Evolutionary conservation across 2,113 vertebrate species (phyloP).

Genomic region (Cisticola juncidis): DNA sequence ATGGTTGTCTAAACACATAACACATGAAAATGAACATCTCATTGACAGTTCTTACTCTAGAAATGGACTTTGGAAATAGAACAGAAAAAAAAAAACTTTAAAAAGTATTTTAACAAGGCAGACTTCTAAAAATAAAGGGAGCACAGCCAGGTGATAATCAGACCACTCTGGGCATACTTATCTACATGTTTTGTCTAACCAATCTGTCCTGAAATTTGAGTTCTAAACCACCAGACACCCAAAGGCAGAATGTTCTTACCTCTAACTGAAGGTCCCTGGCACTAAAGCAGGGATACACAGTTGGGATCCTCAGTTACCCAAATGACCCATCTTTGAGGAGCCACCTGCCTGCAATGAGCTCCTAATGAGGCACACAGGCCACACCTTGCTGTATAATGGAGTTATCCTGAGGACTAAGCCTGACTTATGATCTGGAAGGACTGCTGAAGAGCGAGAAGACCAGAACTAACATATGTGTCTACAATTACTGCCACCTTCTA

Average conservation of each 20-base stretch:
- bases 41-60: neutral
- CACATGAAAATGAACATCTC: neutral
- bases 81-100: neutral
- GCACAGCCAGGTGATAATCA: neutral
- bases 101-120: neutral
- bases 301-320: neutral
- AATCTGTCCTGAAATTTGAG: neutral
- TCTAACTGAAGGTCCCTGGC: neutral
- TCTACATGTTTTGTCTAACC: neutral
- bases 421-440: accelerated
- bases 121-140: neutral
- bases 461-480: neutral
- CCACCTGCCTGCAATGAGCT: neutral
- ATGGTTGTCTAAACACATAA: neutral
- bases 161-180: neutral
- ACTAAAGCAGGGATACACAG: neutral
- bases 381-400: neutral
- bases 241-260: neutral
- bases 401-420: neutral
- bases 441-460: neutral
- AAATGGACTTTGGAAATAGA: neutral
- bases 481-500: neutral
- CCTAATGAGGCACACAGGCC: accelerated
- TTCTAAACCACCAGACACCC: neutral
- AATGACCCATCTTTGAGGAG: neutral